Evolutionary conservation across 1,140 invertebrate genomes (phyloP), one percentile per base, ranked within the genome.

Genomic region (Dufourea novaeangliae): DNA sequence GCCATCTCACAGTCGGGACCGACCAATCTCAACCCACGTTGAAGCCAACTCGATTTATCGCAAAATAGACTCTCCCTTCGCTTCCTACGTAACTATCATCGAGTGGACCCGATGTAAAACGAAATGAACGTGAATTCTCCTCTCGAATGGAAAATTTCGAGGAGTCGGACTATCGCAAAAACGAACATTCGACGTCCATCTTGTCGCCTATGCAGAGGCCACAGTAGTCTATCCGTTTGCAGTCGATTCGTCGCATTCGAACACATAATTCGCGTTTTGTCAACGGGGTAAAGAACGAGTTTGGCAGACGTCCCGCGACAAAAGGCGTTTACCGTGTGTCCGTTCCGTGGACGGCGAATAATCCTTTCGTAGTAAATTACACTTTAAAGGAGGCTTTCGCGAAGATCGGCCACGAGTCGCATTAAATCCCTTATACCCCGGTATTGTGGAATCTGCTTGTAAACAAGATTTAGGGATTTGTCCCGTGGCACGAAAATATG

Each of bases 381-480:
- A 87, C 84, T 88, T 86, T 86, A 80, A 82, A 83, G 84, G 74
- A 83, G 80, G 78, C 84, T 88, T 88, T 87, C 76, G 83, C 79
- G 71, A 80, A 79, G 81, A 84, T 82, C 70, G 68, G 59, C 83
- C 80, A 46, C 50, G 62, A 88, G 59, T 88, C 80, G 77, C 69
- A 87, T 87, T 87, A 89, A 89, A 85, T 85, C 78, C 85, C 71
- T 78, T 85, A 84, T 72, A 80, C 59, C 62, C n/a, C 80, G 72
- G 78, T 82, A 91, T 90, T 89, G 86, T 91, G 63, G 80, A 90
- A 82, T 91, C 87, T 85, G 84, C 86, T 85, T 89, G 88, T 87
- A 89, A 90, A 87, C 89, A 88, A 91, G 89, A 91, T 91, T 90
- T 88, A 84, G 44, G 87, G 90, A 91, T 91, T 92, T 90, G 86